These are phyloP conservation scores for Fulmarus glacialis DNA, from an alignment of 2,113 vertebrate genomes.

Conservation along the genomic window DNA sequence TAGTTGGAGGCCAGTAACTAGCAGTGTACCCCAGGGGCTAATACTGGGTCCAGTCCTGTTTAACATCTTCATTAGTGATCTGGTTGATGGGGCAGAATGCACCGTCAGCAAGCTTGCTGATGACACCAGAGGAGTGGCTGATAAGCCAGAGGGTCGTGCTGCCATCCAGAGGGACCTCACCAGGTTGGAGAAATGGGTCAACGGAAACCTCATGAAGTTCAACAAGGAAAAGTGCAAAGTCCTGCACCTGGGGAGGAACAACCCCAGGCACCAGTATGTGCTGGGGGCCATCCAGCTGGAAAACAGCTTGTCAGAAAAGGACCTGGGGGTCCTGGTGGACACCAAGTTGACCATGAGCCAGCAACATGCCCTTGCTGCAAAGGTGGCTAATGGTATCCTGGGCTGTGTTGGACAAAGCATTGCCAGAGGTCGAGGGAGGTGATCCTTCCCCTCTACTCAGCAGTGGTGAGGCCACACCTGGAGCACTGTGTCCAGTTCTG, in stretches of 20 bases:
- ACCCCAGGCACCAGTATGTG: neutral
- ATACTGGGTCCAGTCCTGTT: neutral
- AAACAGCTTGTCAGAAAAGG: neutral
- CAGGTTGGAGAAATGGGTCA: neutral
- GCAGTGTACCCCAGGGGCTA: neutral
- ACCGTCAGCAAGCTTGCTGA: neutral
- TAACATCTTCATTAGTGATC: neutral
- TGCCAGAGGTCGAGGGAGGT: neutral
- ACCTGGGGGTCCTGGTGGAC: neutral
- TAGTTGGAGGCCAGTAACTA: neutral
- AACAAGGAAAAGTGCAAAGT: neutral
- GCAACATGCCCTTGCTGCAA: neutral
- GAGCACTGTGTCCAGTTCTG: neutral
- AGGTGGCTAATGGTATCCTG: neutral
- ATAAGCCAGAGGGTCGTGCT: neutral
- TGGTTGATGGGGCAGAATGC: neutral
- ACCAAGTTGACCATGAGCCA: neutral
- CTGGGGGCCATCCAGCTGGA: neutral
- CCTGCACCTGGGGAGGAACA: neutral
- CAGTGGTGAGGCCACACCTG: neutral
- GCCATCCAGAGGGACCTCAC: neutral
- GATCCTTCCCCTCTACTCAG: neutral
- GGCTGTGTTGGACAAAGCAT: neutral
- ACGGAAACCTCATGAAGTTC: neutral
- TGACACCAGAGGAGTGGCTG: neutral